Evolutionary conservation across 2,797 vertebrate genomes (phyloP).

Genomic region (Cyclura pinguis): DNA sequence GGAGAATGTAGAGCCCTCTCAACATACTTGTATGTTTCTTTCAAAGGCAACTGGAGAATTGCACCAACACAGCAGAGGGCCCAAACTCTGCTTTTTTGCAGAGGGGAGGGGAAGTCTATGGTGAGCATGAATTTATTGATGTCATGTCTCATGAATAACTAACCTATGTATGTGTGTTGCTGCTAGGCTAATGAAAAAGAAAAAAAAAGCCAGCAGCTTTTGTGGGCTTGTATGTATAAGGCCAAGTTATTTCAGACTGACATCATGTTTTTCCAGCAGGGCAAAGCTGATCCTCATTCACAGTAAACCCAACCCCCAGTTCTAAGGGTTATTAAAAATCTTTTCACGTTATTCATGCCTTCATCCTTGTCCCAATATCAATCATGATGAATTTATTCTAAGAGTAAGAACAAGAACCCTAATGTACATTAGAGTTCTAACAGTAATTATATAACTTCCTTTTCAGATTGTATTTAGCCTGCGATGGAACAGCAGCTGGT

Average conservation of each 20-base stretch:
- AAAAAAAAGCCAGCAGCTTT: neutral
- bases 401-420: no score
- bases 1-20: neutral
- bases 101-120: neutral
- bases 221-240: neutral
- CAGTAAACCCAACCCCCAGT: neutral
- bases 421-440: neutral
- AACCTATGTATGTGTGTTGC: neutral
- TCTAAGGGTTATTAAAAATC: neutral
- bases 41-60: neutral
- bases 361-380: neutral
- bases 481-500: neutral
- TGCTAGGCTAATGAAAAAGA: neutral
- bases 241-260: neutral
- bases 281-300: neutral
- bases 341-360: neutral
- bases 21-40: neutral
- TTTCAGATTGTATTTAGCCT: neutral
- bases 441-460: neutral
- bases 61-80: neutral
- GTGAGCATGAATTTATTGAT: neutral
- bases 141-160: neutral
- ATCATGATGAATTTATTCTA: neutral
- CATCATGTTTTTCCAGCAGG: neutral
- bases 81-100: neutral